These are phyloP conservation scores for Dermatemys mawii DNA, from an alignment of 2,113 vertebrate species.

Conservation along the genomic window DNA sequence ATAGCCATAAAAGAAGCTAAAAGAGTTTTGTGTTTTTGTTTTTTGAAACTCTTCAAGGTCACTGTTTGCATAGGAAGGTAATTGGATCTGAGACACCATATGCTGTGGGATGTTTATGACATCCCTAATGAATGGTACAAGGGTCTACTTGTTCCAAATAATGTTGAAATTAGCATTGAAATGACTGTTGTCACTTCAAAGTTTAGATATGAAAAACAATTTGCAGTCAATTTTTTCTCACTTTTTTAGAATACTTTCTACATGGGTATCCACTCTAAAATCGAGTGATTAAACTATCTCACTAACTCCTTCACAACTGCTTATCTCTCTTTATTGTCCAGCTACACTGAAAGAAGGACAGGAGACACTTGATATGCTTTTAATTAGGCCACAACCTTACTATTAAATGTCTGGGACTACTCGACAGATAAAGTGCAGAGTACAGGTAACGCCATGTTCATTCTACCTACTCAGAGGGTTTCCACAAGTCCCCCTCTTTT, in stretches of 20 bases:
- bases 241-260: not conserved
- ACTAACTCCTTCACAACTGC: not conserved
- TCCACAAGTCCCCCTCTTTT: too few species aligned
- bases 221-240: not conserved
- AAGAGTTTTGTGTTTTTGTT: not conserved
- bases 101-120: constrained; percentile 42
- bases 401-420: too few species aligned
- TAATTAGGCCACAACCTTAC: too few species aligned
- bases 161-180: constrained; percentile 35
- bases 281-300: not conserved
- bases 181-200: constrained; percentile 13
- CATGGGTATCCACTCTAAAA: not conserved
- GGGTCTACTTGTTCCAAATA: not conserved
- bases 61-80: constrained; percentile 59
- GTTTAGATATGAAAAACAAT: constrained; percentile 19
- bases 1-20: not conserved
- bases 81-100: constrained; percentile 58
- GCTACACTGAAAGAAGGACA: too few species aligned
- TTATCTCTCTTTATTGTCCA: not conserved
- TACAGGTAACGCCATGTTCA: too few species aligned
- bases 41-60: constrained; percentile 47
- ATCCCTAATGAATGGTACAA: constrained; percentile 39
- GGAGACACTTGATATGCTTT: too few species aligned
- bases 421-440: too few species aligned
- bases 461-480: too few species aligned